Evolutionary conservation across 2,113 vertebrate species (phyloP).

Genomic region (Bombycilla garrulus): DNA sequence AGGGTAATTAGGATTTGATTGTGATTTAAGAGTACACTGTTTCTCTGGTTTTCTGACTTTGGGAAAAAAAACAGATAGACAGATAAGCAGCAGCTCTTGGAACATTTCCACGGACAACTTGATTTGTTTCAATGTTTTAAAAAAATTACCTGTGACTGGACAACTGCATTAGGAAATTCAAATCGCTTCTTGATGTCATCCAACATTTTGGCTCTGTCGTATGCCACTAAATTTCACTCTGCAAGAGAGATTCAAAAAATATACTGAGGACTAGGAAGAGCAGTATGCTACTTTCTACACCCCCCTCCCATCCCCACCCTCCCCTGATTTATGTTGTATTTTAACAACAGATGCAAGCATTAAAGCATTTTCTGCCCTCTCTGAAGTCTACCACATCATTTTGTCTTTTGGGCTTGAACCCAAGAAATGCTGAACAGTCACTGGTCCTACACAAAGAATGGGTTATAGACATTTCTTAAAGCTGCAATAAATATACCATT

Average conservation of each 20-base stretch:
- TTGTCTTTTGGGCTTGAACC: not conserved
- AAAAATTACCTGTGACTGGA: slow-evolving; percentile 89
- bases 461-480: not conserved
- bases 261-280: not conserved
- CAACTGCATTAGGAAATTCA: slow-evolving; percentile 87
- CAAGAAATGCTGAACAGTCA: not conserved
- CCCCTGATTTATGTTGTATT: not conserved
- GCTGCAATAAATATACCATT: not conserved
- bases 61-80: not conserved
- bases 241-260: slow-evolving; percentile 37
- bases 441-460: not conserved
- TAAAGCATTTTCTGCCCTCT: not conserved
- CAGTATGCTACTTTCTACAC: not conserved
- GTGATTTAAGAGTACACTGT: not conserved
- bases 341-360: not conserved
- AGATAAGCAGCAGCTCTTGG: not conserved
- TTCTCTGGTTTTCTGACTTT: not conserved
- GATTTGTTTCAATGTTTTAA: not conserved
- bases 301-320: fast-evolving
- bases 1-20: not conserved
- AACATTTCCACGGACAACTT: not conserved
- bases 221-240: slow-evolving; percentile 31
- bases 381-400: not conserved
- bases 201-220: slow-evolving; percentile 70
- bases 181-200: slow-evolving; percentile 86